phyloP scores from a whole-genome alignment of 2,113 vertebrate species.

The Ancistrus triradiatus region DNA sequence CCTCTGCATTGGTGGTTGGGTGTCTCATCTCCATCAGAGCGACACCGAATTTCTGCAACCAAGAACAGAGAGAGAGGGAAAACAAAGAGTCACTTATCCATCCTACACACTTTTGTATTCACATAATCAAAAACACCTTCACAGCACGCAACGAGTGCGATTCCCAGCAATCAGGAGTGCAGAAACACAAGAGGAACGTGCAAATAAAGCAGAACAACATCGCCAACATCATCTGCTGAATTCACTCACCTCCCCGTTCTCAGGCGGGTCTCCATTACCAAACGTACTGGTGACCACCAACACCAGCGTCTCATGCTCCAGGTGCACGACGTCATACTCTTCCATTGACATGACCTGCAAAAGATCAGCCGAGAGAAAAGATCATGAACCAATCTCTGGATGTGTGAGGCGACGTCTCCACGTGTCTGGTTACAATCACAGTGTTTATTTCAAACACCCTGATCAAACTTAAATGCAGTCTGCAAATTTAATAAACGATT shows the following conservation, averaged over 20 bases:
- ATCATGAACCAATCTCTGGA: no score
- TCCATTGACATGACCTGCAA: conserved; percentile 91
- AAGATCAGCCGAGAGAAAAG: no score
- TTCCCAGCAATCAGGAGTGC: not conserved
- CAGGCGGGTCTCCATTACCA: conserved; percentile 92
- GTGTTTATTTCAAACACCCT: no score
- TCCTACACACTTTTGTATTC: not conserved
- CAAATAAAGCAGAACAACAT: not conserved
- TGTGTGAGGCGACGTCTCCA: no score
- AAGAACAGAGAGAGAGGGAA: not conserved
- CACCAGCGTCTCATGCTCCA: conserved; percentile 91
- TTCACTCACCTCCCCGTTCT: conserved; percentile 87
- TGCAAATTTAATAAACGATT: no score
- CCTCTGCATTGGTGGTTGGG: conserved; percentile 85
- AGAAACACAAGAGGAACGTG: not conserved
- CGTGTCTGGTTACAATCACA: no score
- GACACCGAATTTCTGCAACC: conserved; percentile 85
- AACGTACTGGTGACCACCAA: conserved; percentile 94
- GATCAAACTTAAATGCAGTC: no score
- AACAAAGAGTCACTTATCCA: not conserved
- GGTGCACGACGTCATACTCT: conserved; percentile 89
- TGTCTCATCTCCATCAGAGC: conserved; percentile 96
- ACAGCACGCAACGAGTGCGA: not conserved
- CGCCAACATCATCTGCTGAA: not conserved
- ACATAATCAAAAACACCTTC: conserved; percentile 8